These are phyloP conservation scores for Equus quagga DNA, from an alignment of 2,113 vertebrate species.

Conservation along the genomic window DNA sequence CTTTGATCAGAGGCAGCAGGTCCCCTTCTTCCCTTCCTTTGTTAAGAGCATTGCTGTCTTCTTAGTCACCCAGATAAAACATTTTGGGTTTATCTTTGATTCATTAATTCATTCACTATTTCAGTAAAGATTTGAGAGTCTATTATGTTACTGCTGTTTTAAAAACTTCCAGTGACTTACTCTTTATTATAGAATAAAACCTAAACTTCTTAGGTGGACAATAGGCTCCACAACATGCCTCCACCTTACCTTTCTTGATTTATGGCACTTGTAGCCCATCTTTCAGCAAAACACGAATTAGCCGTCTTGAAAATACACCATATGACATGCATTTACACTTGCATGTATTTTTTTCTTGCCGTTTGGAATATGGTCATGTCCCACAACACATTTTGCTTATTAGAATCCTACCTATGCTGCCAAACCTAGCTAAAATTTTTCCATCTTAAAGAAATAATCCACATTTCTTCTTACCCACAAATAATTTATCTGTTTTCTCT, in stretches of 20 bases:
- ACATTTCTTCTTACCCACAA: conserved; percentile 11
- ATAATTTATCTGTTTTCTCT: conserved; percentile 15
- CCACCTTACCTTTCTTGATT: neutral
- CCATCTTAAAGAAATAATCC: neutral
- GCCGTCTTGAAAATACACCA: neutral
- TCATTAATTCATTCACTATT: neutral
- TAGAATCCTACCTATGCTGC: neutral
- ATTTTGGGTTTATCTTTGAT: conserved; percentile 35
- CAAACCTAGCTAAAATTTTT: neutral
- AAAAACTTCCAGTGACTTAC: neutral
- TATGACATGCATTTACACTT: neutral
- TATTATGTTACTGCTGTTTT: neutral
- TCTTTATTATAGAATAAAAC: neutral
- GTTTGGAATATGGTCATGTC: conserved; percentile 18
- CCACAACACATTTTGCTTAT: neutral
- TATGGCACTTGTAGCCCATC: neutral
- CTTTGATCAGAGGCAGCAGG: neutral
- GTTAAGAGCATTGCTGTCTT: neutral
- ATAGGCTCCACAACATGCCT: neutral
- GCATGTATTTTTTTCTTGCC: neutral
- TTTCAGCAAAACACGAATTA: neutral
- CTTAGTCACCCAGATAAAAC: neutral
- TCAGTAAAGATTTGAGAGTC: conserved; percentile 10
- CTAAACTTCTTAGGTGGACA: neutral
- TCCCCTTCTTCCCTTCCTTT: neutral